Evolutionary conservation across 2,113 vertebrate species (phyloP).

Genomic region (Sclerurus mexicanus): DNA sequence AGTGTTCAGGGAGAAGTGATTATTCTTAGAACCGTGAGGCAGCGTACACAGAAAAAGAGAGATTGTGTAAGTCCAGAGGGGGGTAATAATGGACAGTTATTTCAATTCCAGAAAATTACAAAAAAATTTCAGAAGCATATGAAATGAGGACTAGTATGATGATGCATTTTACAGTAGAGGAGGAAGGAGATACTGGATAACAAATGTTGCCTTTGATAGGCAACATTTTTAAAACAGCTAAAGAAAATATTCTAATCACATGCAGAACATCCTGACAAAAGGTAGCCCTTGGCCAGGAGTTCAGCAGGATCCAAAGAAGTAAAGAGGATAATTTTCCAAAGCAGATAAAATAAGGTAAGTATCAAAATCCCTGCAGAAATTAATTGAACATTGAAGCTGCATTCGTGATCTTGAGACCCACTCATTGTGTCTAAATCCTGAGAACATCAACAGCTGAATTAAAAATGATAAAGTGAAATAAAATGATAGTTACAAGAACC

Average conservation of each 20-base stretch:
- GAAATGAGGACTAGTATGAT: not conserved
- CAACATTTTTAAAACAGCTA: not conserved
- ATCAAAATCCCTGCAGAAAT: not conserved
- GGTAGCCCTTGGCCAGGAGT: not conserved
- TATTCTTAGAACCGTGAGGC: not conserved
- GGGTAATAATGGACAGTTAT: not conserved
- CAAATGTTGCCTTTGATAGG: not conserved
- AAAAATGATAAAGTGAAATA: not conserved
- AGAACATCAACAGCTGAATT: not conserved
- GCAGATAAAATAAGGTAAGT: not conserved
- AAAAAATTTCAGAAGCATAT: not conserved
- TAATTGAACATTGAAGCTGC: not conserved
- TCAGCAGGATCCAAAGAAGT: not conserved
- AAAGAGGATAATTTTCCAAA: not conserved
- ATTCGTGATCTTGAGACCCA: not conserved
- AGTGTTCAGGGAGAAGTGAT: not conserved
- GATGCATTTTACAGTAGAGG: not conserved
- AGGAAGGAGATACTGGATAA: not conserved
- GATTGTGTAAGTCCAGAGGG: not conserved
- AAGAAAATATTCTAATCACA: not conserved
- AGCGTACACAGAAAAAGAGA: not conserved
- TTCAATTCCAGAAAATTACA: not conserved
- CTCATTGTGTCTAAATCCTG: not conserved
- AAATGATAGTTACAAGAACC: not conserved
- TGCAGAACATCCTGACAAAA: not conserved